Percentiles rank a stretch among this genome's conserved stretches.
Conservation (phyloP, 2,113 vertebrate genomes). For the Cynoglossus semilaevis region DNA sequence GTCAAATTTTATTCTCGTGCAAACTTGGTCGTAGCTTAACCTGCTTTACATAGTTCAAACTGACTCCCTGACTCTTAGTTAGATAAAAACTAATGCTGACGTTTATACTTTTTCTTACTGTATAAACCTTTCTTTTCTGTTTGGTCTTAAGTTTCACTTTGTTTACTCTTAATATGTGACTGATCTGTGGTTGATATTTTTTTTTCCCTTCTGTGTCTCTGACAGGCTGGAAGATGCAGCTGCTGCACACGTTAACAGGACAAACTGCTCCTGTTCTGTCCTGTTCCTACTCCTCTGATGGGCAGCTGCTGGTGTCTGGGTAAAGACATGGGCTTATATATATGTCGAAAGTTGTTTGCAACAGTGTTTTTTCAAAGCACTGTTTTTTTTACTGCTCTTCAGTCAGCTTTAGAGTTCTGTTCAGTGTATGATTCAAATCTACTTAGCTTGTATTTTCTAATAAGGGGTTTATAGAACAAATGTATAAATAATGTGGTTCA, state of each 20-base stretch:
- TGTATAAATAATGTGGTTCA: no score
- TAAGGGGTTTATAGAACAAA: no score
- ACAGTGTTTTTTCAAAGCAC: neutral
- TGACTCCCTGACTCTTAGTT: no score
- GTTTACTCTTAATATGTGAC: neutral
- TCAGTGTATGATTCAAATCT: no score
- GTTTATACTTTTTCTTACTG: no score
- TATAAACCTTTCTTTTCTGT: neutral
- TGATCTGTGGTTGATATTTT: neutral
- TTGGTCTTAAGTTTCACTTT: neutral
- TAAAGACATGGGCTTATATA: no score
- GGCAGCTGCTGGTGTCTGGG: constrained; percentile 89
- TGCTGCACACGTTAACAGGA: constrained; percentile 75
- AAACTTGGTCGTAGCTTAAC: no score
- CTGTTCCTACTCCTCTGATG: constrained; percentile 88
- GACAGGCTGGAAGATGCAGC: constrained; percentile 82
- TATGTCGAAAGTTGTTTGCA: neutral
- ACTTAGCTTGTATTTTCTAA: no score
- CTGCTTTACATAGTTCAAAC: no score
- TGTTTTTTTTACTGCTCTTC: neutral
- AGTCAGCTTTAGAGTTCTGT: no score
- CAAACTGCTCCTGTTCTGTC: constrained; percentile 89
- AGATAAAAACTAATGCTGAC: no score
- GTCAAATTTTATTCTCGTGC: no score
- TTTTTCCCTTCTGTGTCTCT: constrained; percentile 3